Evolutionary conservation across 2,113 vertebrate genomes (phyloP).

Genomic region (Hylia prasina): DNA sequence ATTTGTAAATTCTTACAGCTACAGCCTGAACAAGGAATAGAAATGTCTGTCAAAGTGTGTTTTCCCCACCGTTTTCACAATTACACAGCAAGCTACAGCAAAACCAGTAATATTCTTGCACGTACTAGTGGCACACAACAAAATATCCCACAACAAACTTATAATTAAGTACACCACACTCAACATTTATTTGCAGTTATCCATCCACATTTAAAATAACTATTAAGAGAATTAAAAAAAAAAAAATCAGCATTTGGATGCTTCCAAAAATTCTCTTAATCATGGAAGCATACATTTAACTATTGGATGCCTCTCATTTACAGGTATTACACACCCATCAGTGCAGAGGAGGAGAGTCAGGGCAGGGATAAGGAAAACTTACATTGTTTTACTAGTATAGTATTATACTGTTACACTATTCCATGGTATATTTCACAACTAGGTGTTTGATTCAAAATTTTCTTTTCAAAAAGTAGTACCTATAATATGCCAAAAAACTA

Average conservation of each 20-base stretch:
- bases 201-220: slow-evolving; percentile 72
- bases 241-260: background rate
- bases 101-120: slow-evolving; percentile 13
- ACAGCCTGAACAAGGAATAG: background rate
- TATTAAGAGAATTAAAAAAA: slow-evolving; percentile 28
- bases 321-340: slow-evolving; percentile 58
- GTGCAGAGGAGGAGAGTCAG: background rate
- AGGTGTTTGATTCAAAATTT: background rate
- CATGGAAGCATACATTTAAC: slow-evolving; percentile 48
- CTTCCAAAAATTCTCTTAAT: slow-evolving; percentile 49
- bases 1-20: background rate
- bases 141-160: slow-evolving; percentile 96
- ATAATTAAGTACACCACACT: slow-evolving; percentile 86
- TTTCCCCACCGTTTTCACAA: background rate
- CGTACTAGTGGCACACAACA: background rate
- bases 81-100: background rate
- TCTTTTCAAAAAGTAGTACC: slow-evolving; percentile 25
- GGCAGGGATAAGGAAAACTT: background rate
- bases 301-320: slow-evolving; percentile 58
- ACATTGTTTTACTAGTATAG: background rate
- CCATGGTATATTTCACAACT: background rate
- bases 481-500: slow-evolving; percentile 17
- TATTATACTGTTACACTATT: background rate
- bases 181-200: slow-evolving; percentile 88
- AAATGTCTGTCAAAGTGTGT: background rate